A percentile compares a stretch with the other conserved stretches of the same genome.
Evolutionary conservation across 2,797 vertebrate species (phyloP).

Genomic region (Pristis pectinata): DNA sequence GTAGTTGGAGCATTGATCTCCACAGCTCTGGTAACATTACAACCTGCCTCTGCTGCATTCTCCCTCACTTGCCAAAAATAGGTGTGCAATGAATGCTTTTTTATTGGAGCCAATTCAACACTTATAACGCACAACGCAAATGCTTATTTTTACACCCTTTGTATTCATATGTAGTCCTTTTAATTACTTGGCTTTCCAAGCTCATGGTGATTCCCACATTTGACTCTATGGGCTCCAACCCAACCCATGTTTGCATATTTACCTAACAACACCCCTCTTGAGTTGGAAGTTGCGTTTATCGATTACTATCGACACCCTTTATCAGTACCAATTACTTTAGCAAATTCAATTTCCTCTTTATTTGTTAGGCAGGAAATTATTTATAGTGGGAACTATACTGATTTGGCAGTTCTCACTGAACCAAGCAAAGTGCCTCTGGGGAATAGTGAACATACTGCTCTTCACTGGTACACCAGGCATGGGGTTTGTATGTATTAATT

Average conservation of each 20-base stretch:
- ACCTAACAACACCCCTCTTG: background rate
- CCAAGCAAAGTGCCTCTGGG: background rate
- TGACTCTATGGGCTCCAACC: no score
- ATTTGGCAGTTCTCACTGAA: constrained; percentile 9
- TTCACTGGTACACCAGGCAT: background rate
- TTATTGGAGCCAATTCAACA: no score
- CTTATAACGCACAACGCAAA: no score
- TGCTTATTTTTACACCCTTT: no score
- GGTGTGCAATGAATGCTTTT: no score
- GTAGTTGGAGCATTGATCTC: no score
- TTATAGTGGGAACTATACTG: background rate
- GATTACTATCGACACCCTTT: background rate
- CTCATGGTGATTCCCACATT: no score
- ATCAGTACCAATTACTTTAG: background rate
- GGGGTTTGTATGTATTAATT: constrained; percentile 24
- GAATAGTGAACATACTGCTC: constrained; percentile 22
- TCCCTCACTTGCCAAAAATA: no score
- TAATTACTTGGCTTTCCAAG: no score
- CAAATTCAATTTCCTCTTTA: background rate
- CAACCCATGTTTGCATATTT: background rate
- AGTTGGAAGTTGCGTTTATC: background rate
- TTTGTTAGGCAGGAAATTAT: background rate
- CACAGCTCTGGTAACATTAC: no score
- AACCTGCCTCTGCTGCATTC: no score
- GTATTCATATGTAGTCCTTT: no score